A percentile compares a stretch with the other conserved stretches of the same genome.
phyloP scores from a whole-genome alignment of 2,888 invertebrate species.

The Helobdella robusta region DNA sequence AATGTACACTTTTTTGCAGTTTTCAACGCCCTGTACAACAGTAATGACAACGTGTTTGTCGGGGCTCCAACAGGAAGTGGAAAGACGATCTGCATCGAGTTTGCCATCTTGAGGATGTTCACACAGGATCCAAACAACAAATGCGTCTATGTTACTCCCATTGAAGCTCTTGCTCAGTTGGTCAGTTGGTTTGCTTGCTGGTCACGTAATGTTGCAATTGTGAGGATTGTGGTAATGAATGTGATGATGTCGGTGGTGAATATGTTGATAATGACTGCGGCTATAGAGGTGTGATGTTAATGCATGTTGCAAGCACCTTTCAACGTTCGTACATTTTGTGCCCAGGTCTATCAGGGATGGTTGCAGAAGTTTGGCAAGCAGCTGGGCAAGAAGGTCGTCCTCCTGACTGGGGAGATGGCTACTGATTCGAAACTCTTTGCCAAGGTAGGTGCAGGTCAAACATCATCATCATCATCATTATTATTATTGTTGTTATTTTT shows the following conservation, averaged over 20 bases:
- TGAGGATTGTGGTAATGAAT: no score
- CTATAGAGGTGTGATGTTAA: no score
- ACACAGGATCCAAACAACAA: conserved; percentile 54
- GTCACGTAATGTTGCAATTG: no score
- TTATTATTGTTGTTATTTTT: conserved; percentile 6
- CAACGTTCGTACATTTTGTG: no score
- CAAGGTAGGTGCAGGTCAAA: conserved; percentile 7
- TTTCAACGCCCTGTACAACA: conserved; percentile 94
- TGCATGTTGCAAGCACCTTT: no score
- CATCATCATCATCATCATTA: conserved; percentile 3
- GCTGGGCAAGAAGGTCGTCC: conserved; percentile 69
- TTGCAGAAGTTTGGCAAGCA: conserved; percentile 67
- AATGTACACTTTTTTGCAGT: conserved; percentile 57
- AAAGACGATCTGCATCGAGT: conserved; percentile 89
- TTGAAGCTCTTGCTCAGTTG: conserved; percentile 73
- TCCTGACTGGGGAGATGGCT: conserved; percentile 90
- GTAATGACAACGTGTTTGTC: conserved; percentile 93
- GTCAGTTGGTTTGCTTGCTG: conserved; percentile 37
- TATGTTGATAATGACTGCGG: no score
- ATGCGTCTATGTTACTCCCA: conserved; percentile 85
- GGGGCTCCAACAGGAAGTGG: conserved; percentile 53
- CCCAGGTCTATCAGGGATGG: conserved; percentile 74
- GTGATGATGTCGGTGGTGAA: no score
- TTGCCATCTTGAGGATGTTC: conserved; percentile 75
- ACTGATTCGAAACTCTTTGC: conserved; percentile 80